phyloP scores from a whole-genome alignment of 2,888 invertebrate species.

The Rhingia rostrata region DNA sequence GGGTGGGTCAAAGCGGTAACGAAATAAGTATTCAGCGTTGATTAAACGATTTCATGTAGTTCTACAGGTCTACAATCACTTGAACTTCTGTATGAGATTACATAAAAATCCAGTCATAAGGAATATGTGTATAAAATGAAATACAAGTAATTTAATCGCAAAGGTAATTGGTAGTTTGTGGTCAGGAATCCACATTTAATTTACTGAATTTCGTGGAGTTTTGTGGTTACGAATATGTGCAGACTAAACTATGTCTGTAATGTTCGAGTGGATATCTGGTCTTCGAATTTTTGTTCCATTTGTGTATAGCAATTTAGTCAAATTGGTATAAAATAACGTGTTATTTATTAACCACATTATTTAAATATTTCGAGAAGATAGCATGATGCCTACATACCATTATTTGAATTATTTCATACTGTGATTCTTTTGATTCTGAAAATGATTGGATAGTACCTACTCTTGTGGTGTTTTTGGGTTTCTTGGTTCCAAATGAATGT shows the following conservation, averaged over 20 bases:
- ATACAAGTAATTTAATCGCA: conserved; percentile 49
- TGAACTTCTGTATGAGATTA: conserved; percentile 25
- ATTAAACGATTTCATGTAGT: conserved; percentile 26
- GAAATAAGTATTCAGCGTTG: conserved; percentile 9
- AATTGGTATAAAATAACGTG: conserved; percentile 55
- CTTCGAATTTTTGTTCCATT: background rate
- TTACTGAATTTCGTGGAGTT: conserved; percentile 49
- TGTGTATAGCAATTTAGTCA: conserved; percentile 43
- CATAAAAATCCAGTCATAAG: background rate
- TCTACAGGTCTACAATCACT: conserved; percentile 12
- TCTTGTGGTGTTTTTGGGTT: too few species aligned
- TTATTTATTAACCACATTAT: conserved; percentile 40
- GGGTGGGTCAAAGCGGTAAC: conserved; percentile 59
- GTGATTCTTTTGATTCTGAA: too few species aligned
- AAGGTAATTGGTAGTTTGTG: conserved; percentile 65
- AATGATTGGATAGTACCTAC: too few species aligned
- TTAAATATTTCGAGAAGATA: conserved; percentile 26
- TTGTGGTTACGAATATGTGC: conserved; percentile 48
- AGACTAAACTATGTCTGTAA: conserved; percentile 29
- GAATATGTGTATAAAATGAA: conserved; percentile 13
- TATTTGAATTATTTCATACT: too few species aligned
- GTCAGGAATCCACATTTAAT: conserved; percentile 55
- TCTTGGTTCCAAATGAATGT: too few species aligned
- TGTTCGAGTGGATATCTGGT: conserved; percentile 26
- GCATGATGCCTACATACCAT: too few species aligned